Base-by-base conservation (phyloP, 1,140 invertebrate species). In the Bombus superbus region DNA sequence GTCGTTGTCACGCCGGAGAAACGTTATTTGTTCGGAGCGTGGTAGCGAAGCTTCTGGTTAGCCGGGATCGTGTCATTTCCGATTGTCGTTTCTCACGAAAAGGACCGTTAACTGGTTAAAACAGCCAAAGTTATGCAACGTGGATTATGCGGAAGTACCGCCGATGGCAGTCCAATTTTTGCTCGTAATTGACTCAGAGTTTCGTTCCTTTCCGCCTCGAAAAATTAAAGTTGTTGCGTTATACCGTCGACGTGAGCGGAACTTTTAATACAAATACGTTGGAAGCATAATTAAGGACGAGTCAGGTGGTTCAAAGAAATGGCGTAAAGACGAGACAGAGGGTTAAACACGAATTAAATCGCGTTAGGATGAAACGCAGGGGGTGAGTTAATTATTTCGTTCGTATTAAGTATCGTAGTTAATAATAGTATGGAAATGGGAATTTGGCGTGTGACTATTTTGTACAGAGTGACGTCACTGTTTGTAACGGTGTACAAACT, bases 71-170 rank as follows among this genome's bases (percentile, higher is more conserved):
- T 83, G 90, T 92, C 88, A 93, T 92, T 93, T 93, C 91, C 92
- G 90, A 92, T 91, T 90, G 87, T 89, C 91, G 92, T 92, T 93
- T 92, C 90, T 93, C 91, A 92, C 47, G 82, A 79, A 91, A 86
- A 86, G 80, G 69, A 81, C 80, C 76, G 66, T 66, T 18, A 35
- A 32, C 44, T 47, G 73, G 18, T 75, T 53, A 32, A 75, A 75
- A 53, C 44, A 35, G 44, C 32, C n/a, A 13, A 35, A 47, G 73
- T 75, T 85, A 85, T 71, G 72, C 86, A 69, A 64, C 77, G 57
- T 77, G 84, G 44, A 88, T 88, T 80, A 84, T 80, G 71, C 81
- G 53, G 53, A 59, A 80, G 86, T 75, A 11, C 22, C 10, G 15
- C 53, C 69, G 69, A 74, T 75, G 71, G 47, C 53, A n/a, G 69